These are phyloP conservation scores for Megaustenia siamemsis DNA, from an alignment of 2,888 invertebrate genomes.

Conservation along the genomic window DNA sequence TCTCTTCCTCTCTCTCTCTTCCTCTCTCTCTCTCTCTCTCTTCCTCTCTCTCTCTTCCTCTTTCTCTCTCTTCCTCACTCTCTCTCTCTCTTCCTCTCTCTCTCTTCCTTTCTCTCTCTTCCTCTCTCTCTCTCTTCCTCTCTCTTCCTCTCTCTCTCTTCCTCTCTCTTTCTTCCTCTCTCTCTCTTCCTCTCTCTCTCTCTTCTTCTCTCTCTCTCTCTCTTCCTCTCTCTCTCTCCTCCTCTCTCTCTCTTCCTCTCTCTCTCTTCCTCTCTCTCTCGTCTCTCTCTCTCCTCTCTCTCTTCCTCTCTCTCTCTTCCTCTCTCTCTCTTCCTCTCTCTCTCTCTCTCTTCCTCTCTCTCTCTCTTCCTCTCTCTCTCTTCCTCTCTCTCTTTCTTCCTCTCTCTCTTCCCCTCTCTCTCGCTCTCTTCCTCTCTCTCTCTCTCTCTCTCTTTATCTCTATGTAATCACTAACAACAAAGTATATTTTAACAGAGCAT, in stretches of 20 bases:
- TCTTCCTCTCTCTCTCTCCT: not conserved
- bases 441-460: not conserved
- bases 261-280: not conserved
- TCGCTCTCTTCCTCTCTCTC: no score
- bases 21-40: not conserved
- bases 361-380: constrained; percentile 27
- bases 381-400: constrained; percentile 1
- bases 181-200: not conserved
- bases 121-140: not conserved
- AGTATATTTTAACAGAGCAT: no score
- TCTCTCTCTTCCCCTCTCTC: no score
- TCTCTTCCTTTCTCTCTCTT: not conserved
- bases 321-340: no score
- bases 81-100: not conserved
- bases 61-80: not conserved
- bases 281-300: no score
- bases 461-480: not conserved
- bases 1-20: not conserved
- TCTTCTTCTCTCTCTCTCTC: not conserved
- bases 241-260: not conserved
- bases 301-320: no score
- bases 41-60: not conserved
- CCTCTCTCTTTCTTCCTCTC: not conserved
- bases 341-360: constrained; percentile 3
- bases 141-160: not conserved